Base-by-base conservation (phyloP, 2,888 invertebrate genomes). In the Agriopis leucophaearia region DNA sequence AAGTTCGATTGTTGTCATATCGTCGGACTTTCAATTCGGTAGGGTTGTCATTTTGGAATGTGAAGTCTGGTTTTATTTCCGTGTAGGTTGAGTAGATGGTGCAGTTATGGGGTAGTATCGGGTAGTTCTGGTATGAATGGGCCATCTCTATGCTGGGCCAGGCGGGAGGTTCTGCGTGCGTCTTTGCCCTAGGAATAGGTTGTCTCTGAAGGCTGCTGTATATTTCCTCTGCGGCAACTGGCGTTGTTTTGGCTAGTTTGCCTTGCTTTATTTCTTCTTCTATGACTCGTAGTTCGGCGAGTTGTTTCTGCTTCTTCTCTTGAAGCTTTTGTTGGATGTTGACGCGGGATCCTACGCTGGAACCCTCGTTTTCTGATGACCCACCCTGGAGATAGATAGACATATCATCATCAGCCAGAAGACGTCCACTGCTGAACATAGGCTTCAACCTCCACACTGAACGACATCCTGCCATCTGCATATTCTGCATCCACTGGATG, bases 181-280 rank as follows among this genome's bases (percentile, higher is more conserved):
- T 96, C 82, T 97, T 97, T 0, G 96, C 94, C 35, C 96, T 84
- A 0, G 97, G 97, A 72, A 96, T 96, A 0, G 96, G 96, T 78
- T 96, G 96, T 35, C 94, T 70, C 64, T 94, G 94, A 0, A 94
- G 73, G 16, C 94, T 94, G 81, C 93, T 93, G 84, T 94, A 94
- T 68, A 94, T 94, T 69, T 95, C 95, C n/a, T 95, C 95, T 0
- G 92, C 94, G 0, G 94, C 92, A 0, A 94, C 90, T 0, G 94
- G 92, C 0, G 93, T 89, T 64, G 95, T 94, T 81, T 95, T 88
- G 72, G 92, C 96, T 0, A 96, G 89, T 84, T 97, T 97, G 0
- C 97, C 97, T 76, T 97, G 97, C 79, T 97, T 97, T 62, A 98
- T 97, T 87, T 98, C 98, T 81, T 98, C 97, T 81, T 98, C 97